phyloP scores from a whole-genome alignment of 2,797 vertebrate genomes.

The Mus spretus region DNA sequence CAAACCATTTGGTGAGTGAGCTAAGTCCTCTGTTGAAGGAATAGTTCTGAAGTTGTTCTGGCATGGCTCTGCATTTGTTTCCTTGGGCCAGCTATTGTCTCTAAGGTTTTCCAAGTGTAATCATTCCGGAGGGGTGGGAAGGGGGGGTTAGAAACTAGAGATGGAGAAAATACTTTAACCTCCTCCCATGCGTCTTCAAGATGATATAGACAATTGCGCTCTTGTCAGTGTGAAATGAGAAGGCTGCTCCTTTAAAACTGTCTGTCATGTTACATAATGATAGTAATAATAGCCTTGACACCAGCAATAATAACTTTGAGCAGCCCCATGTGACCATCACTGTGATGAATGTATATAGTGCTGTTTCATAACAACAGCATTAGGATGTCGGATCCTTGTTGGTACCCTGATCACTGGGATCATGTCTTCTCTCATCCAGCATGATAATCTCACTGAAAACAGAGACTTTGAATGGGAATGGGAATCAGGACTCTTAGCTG shows the following conservation, averaged over 20 bases:
- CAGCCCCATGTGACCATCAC: neutral
- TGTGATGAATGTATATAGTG: neutral
- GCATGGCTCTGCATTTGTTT: neutral
- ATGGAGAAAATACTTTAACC: constrained; percentile 24
- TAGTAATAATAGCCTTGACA: neutral
- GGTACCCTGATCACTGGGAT: neutral
- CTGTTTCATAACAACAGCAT: neutral
- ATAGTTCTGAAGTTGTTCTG: neutral
- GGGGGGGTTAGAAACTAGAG: neutral
- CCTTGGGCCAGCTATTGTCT: constrained; percentile 8
- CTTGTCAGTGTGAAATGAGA: neutral
- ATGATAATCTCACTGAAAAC: neutral
- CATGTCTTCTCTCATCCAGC: neutral
- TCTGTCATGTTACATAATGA: neutral
- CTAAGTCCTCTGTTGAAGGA: neutral
- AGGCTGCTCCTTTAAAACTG: neutral
- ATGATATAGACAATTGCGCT: neutral
- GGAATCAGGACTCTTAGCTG: neutral
- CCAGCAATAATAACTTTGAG: neutral
- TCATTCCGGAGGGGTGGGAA: neutral
- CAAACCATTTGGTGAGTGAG: neutral
- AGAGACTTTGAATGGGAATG: neutral
- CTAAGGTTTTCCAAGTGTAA: constrained; percentile 35
- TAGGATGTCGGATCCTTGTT: neutral
- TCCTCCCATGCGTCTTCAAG: constrained; percentile 19